A percentile compares a stretch with the other conserved stretches of the same genome.
phyloP scores from a whole-genome alignment of 2,888 invertebrate genomes.

The Sphaerophoria taeniata region DNA sequence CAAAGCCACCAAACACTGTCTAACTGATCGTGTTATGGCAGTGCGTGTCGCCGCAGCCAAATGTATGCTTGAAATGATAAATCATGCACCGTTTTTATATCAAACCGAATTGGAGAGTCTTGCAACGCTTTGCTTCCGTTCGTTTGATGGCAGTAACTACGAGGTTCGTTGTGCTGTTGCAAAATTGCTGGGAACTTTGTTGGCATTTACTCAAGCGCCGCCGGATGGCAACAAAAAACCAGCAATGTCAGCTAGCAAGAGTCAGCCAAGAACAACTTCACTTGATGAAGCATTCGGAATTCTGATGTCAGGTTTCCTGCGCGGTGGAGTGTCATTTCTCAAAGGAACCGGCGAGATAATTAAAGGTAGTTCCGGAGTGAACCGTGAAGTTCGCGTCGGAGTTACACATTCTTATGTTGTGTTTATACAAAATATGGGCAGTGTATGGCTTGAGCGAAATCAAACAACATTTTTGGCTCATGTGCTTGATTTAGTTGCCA shows the following conservation, averaged over 20 bases:
- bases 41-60: constrained; percentile 97
- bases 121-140: constrained; percentile 94
- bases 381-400: constrained; percentile 97
- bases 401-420: constrained; percentile 99
- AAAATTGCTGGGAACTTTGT: constrained; percentile 91
- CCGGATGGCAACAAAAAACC: constrained; percentile 83
- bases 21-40: constrained; percentile 95
- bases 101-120: constrained; percentile 96
- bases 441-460: constrained; percentile 97
- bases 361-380: constrained; percentile 96
- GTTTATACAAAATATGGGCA: constrained; percentile 96
- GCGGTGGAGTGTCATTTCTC: constrained; percentile 96
- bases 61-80: constrained; percentile 94
- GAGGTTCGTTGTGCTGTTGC: constrained; percentile 96
- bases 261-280: constrained; percentile 85
- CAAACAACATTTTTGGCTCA: constrained; percentile 93
- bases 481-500: constrained; percentile 95
- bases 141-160: constrained; percentile 96
- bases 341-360: constrained; percentile 98
- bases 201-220: constrained; percentile 89
- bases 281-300: constrained; percentile 96
- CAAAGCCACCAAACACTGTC: constrained; percentile 93
- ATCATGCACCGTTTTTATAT: constrained; percentile 92
- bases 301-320: constrained; percentile 95
- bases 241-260: constrained; percentile 78